These are phyloP conservation scores for Hyposmocoma kahamanoa DNA, from an alignment of 1,140 invertebrate genomes.

Conservation along the genomic window DNA sequence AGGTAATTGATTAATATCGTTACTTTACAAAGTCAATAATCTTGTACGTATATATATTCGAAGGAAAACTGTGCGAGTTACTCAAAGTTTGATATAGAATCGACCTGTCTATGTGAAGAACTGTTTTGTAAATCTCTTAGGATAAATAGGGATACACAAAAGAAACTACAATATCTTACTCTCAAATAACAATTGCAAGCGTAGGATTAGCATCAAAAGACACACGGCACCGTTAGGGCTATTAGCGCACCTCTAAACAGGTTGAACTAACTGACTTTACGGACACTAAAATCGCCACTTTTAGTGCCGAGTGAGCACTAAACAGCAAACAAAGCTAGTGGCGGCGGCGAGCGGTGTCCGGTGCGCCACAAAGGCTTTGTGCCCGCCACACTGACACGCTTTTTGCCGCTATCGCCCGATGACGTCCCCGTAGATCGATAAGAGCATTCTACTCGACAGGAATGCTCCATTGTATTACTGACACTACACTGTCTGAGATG, in stretches of 20 bases:
- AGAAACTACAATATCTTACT: too few relatives aligned
- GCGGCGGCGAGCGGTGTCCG: conserved; percentile 60
- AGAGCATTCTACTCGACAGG: conserved; percentile 61
- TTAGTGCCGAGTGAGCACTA: conserved; percentile 45
- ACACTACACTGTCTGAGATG: conserved; percentile 61
- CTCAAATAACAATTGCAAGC: background rate
- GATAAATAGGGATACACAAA: background rate
- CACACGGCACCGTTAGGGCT: conserved; percentile 1
- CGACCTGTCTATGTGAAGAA: background rate
- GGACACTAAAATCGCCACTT: conserved; percentile 55
- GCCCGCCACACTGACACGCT: conserved; percentile 66
- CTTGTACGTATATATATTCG: too few relatives aligned
- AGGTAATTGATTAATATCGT: too few relatives aligned
- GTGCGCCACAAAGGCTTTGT: conserved; percentile 65
- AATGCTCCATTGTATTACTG: conserved; percentile 64
- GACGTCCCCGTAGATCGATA: conserved; percentile 70
- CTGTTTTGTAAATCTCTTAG: background rate
- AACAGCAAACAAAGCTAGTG: conserved; percentile 58
- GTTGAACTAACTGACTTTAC: conserved; percentile 35
- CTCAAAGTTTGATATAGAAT: background rate
- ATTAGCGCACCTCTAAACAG: conserved; percentile 21
- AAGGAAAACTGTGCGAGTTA: background rate
- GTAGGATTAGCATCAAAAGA: background rate
- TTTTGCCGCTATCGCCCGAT: conserved; percentile 68
- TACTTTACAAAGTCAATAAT: too few relatives aligned